Evolutionary conservation across 2,888 invertebrate species (phyloP).

Genomic region (Epirrita christyi): DNA sequence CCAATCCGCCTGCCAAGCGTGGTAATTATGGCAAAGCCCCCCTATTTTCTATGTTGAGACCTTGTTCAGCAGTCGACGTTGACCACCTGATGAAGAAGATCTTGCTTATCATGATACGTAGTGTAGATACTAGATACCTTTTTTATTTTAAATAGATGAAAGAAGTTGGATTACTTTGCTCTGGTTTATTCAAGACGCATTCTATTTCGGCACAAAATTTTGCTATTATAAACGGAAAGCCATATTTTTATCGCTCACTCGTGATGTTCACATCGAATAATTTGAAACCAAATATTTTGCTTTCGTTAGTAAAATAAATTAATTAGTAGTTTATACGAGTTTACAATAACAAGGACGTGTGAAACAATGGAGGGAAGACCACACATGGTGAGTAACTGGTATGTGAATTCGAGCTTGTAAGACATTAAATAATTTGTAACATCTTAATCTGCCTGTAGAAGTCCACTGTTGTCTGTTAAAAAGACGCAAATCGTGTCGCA

Average conservation of each 20-base stretch:
- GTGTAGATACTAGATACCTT: too few relatives aligned
- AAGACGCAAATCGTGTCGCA: too few relatives aligned
- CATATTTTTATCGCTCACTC: slow-evolving; percentile 9
- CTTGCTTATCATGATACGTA: too few relatives aligned
- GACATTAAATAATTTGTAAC: slow-evolving; percentile 12
- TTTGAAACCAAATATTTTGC: slow-evolving; percentile 17
- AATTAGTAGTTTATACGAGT: slow-evolving; percentile 28
- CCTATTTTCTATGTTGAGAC: too few relatives aligned
- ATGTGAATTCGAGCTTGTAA: slow-evolving; percentile 2
- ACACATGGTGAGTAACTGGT: slow-evolving; percentile 43
- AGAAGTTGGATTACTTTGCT: background rate
- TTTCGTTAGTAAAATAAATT: slow-evolving; percentile 25
- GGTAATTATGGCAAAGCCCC: too few relatives aligned
- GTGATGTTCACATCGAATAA: slow-evolving; percentile 17
- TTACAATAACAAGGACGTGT: slow-evolving; percentile 42
- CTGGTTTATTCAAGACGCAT: slow-evolving; percentile 11
- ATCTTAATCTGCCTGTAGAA: too few relatives aligned
- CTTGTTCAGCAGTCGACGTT: too few relatives aligned
- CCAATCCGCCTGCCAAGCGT: too few relatives aligned
- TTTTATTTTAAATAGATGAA: too few relatives aligned
- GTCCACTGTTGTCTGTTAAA: too few relatives aligned
- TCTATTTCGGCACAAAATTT: slow-evolving; percentile 3
- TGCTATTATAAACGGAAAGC: slow-evolving; percentile 3
- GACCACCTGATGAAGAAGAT: too few relatives aligned
- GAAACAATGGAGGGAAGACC: slow-evolving; percentile 50